Base-by-base conservation (phyloP, 2,888 invertebrate species). In the Osmoderma eremita region DNA sequence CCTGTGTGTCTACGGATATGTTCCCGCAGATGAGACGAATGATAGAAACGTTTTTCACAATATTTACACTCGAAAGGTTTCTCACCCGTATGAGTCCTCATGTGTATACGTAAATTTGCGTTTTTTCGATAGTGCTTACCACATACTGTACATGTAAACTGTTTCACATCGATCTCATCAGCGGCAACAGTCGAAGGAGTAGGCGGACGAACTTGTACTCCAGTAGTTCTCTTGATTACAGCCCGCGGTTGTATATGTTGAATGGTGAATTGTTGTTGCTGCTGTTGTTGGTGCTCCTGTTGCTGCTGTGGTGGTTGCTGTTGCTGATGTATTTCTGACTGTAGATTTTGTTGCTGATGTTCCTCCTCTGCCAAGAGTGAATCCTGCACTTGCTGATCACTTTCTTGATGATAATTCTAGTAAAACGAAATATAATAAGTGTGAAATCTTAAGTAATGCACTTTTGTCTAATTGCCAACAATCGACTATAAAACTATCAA, bases 21-120 rank as follows among this genome's bases (percentile, higher is more conserved):
- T 67, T 80, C 80, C 3, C 79, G 69, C 36, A 80, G 71, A 76
- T 81, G 81, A 0, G 81, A 81, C 4, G 81, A 81, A 72, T 81
- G 81, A 70, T 81, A 78, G 69, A 81, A 81, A 20, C 79, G 75
- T 73, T 80, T 81, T 41, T 78, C 80, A 71, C 81, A 81, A 66
- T 81, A 81, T 75, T 79, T 79, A 71, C 81, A 81, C 71, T 81
- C 81, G 65, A 80, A 81, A 0, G 81, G 81, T 70, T 81, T 81
- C 69, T 81, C 81, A n/a, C 80, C 81, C 1, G 81, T 81, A 69
- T 81, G 81, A 3, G 79, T 80, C 63, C 81, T 68, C 78, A 80
- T 80, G 67, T 81, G 81, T 20, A 81, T 79, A 38, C 79, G 76
- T 63, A 81, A 74, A 75, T 81, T 81, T 2, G 81, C 80, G 67